Evolutionary conservation across 2,888 invertebrate genomes (phyloP).

Genomic region (Hipparchia sbordonii): DNA sequence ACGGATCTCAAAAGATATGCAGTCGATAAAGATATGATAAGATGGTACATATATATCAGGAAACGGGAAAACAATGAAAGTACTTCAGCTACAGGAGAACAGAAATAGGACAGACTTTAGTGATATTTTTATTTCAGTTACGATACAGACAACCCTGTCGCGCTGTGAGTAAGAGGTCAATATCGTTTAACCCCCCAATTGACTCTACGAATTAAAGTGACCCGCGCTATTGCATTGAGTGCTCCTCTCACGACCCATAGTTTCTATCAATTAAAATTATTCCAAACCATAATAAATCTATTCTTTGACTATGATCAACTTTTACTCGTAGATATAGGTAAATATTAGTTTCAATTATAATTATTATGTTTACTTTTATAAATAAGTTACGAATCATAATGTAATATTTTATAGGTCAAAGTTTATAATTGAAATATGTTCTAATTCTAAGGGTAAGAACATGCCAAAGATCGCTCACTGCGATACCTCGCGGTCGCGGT

Average conservation of each 20-base stretch:
- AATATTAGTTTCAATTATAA: neutral
- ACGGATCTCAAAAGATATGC: no score
- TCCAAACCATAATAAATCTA: constrained; percentile 17
- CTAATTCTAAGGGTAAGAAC: no score
- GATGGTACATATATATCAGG: no score
- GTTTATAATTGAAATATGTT: no score
- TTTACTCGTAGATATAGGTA: neutral
- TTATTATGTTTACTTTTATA: no score
- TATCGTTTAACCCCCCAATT: constrained; percentile 46
- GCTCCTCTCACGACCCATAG: constrained; percentile 34
- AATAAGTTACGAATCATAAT: no score
- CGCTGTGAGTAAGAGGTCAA: constrained; percentile 28
- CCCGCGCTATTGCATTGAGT: constrained; percentile 45
- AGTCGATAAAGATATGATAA: no score
- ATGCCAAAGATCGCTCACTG: no score
- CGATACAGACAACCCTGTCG: constrained; percentile 17
- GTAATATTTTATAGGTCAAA: no score
- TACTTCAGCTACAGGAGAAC: no score
- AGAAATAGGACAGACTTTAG: neutral
- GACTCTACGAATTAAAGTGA: constrained; percentile 50
- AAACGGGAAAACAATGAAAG: no score
- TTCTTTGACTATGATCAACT: neutral
- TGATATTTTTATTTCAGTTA: neutral
- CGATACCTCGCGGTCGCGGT: no score
- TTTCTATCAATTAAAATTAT: constrained; percentile 20